phyloP scores from a whole-genome alignment of 2,888 invertebrate genomes.

The Dynastes grantii region DNA sequence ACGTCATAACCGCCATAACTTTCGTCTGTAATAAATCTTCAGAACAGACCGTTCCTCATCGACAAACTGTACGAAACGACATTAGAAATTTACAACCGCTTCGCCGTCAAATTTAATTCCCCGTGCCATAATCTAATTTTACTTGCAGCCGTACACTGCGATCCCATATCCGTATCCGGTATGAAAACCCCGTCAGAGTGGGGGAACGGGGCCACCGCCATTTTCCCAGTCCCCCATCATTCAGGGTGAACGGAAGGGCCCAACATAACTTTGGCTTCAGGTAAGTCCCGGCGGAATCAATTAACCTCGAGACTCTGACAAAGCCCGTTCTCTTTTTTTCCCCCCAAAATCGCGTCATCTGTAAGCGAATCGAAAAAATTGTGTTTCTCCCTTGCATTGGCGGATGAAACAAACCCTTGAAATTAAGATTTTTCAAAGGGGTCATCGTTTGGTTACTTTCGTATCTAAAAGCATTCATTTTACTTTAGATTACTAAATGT shows the following conservation, averaged over 20 bases:
- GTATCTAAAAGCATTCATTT: too few relatives aligned
- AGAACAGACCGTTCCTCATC: conserved; percentile 3
- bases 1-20: not conserved
- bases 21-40: conserved; percentile 17
- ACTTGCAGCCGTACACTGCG: conserved; percentile 76
- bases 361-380: conserved; percentile 25
- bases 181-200: conserved; percentile 79
- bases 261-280: conserved; percentile 86
- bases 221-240: conserved; percentile 84
- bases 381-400: not conserved
- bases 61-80: conserved; percentile 15
- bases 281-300: conserved; percentile 67
- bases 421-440: too few relatives aligned
- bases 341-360: not conserved
- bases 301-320: conserved; percentile 1
- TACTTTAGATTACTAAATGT: too few relatives aligned
- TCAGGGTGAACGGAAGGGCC: conserved; percentile 84
- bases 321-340: conserved; percentile 6
- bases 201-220: conserved; percentile 81
- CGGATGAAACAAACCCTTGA: too few relatives aligned
- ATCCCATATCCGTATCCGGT: conserved; percentile 75
- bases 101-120: conserved; percentile 51
- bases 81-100: conserved; percentile 27
- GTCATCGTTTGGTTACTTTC: too few relatives aligned
- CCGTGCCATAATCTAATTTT: conserved; percentile 50